phyloP scores from a whole-genome alignment of 2,113 vertebrate species.

The Copsychus sechellarum region DNA sequence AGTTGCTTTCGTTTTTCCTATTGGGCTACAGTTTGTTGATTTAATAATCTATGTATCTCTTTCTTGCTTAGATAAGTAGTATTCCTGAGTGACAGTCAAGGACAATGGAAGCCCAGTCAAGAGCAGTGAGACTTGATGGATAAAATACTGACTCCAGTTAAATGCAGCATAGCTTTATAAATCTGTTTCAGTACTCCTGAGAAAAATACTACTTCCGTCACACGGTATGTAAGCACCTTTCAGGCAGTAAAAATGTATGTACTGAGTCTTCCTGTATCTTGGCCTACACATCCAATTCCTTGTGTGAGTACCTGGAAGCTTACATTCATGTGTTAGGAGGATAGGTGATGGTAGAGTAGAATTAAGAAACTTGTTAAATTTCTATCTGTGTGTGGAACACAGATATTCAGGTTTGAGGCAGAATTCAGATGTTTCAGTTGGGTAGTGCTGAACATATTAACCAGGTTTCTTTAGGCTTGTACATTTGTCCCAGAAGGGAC shows the following conservation, averaged over 20 bases:
- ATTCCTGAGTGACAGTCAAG: background rate
- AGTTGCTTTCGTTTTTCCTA: background rate
- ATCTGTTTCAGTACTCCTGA: background rate
- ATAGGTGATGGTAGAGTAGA: background rate
- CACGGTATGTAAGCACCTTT: background rate
- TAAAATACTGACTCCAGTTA: background rate
- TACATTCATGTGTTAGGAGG: background rate
- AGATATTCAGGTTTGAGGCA: background rate
- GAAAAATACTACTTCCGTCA: background rate
- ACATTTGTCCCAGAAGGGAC: background rate
- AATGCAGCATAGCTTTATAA: background rate
- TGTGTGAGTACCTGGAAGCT: background rate
- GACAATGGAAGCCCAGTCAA: background rate
- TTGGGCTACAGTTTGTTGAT: background rate
- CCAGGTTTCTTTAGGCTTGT: background rate
- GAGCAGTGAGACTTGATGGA: background rate
- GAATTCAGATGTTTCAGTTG: background rate
- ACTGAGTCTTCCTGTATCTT: background rate
- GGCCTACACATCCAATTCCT: background rate
- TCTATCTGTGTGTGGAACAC: background rate
- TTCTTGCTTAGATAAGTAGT: background rate
- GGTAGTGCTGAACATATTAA: background rate
- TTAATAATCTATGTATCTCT: background rate
- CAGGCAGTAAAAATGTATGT: slow-evolving; percentile 15
- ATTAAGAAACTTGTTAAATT: background rate